Evolutionary conservation across 2,888 invertebrate species (phyloP).

Genomic region (Chrysina gloriosa): DNA sequence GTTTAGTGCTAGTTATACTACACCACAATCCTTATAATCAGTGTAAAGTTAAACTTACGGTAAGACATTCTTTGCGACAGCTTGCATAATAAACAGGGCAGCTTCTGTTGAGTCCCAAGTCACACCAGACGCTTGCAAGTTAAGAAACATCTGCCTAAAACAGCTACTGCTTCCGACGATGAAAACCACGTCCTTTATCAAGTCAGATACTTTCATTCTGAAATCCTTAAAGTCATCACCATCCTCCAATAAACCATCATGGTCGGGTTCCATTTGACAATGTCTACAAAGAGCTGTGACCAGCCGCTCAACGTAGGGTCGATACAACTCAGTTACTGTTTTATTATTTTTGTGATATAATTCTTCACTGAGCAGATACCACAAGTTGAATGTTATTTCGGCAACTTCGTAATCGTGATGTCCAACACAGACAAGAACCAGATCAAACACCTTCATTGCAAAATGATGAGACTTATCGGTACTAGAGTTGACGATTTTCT

Average conservation of each 20-base stretch:
- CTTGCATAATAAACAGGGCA: slow-evolving; percentile 93
- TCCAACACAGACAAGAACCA: slow-evolving; percentile 91
- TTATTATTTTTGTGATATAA: slow-evolving; percentile 89
- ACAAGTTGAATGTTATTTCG: slow-evolving; percentile 94
- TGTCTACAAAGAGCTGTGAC: slow-evolving; percentile 89
- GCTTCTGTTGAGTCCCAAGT: slow-evolving; percentile 96
- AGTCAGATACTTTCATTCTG: slow-evolving; percentile 87
- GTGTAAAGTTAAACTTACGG: too few relatives aligned
- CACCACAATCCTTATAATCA: too few relatives aligned
- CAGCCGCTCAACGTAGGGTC: slow-evolving; percentile 91
- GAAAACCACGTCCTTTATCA: slow-evolving; percentile 97
- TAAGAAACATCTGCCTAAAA: slow-evolving; percentile 90
- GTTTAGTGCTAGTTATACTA: too few relatives aligned
- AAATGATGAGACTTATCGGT: slow-evolving; percentile 76
- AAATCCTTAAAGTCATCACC: slow-evolving; percentile 88
- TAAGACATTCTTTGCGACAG: slow-evolving; percentile 93
- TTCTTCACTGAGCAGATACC: slow-evolving; percentile 96
- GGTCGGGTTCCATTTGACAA: slow-evolving; percentile 96
- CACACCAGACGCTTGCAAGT: slow-evolving; percentile 76
- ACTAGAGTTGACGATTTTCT: slow-evolving; percentile 79
- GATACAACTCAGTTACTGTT: slow-evolving; percentile 83
- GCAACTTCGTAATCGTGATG: slow-evolving; percentile 98
- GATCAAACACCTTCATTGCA: slow-evolving; percentile 85
- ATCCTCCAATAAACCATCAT: slow-evolving; percentile 86
- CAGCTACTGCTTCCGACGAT: slow-evolving; percentile 93